Conservation (phyloP, 2,888 invertebrate genomes). For the Epinotia brunnichana region DNA sequence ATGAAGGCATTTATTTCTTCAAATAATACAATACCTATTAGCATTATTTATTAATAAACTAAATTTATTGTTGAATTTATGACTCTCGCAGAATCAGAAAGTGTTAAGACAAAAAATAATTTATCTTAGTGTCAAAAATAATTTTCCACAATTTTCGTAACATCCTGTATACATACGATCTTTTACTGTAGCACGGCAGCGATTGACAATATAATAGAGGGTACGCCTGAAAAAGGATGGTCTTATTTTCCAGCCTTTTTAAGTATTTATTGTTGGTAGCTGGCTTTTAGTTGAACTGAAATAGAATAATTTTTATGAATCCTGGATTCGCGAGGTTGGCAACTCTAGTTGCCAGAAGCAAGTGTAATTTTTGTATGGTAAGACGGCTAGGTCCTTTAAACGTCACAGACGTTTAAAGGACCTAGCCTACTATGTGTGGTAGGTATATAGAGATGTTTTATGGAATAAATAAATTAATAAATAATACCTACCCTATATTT, state of each 20-base stretch:
- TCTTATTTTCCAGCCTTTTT: slow-evolving; percentile 44
- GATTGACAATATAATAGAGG: slow-evolving; percentile 78
- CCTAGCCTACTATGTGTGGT: too few relatives aligned
- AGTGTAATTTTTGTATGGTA: neutral
- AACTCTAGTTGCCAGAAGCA: too few relatives aligned
- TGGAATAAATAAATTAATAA: too few relatives aligned
- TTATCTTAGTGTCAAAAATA: neutral
- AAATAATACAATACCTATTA: too few relatives aligned
- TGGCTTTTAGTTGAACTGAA: slow-evolving; percentile 7
- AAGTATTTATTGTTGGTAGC: slow-evolving; percentile 14
- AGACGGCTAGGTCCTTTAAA: neutral
- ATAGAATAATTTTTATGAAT: slow-evolving; percentile 4
- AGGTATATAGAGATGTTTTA: too few relatives aligned
- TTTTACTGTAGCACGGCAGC: slow-evolving; percentile 12
- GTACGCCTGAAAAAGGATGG: slow-evolving; percentile 48
- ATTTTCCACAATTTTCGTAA: neutral
- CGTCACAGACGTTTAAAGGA: too few relatives aligned
- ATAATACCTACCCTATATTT: neutral
- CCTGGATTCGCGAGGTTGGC: neutral
- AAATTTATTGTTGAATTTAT: too few relatives aligned
- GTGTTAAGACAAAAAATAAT: neutral
- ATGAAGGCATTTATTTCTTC: too few relatives aligned
- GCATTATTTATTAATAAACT: too few relatives aligned
- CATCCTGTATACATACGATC: slow-evolving; percentile 3
- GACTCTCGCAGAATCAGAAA: neutral